phyloP scores from a whole-genome alignment of 2,113 vertebrate genomes.

The Coptodon rendalli region DNA sequence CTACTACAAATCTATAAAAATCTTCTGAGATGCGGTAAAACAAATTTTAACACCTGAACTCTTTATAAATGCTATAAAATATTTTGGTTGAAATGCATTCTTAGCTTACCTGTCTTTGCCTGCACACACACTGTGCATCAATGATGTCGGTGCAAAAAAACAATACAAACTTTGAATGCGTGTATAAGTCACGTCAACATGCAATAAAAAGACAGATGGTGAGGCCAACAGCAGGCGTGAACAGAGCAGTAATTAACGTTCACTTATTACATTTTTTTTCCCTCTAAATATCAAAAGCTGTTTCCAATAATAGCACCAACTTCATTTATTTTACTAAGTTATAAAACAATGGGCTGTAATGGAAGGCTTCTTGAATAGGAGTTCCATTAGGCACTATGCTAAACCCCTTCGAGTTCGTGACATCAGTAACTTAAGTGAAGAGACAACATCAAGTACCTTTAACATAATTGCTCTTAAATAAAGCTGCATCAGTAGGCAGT shows the following conservation, averaged over 20 bases:
- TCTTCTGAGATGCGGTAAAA: conserved; percentile 25
- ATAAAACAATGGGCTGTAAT: conserved; percentile 23
- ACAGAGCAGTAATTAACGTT: conserved; percentile 7
- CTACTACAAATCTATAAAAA: conserved; percentile 55
- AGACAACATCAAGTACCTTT: not conserved
- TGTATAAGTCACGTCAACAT: conserved; percentile 7
- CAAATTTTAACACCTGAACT: conserved; percentile 14
- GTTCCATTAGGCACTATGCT: conserved; percentile 63
- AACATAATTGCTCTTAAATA: not conserved
- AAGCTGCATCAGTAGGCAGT: not conserved
- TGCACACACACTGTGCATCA: conserved; percentile 30
- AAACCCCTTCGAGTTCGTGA: conserved; percentile 1
- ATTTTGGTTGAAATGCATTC: conserved; percentile 50
- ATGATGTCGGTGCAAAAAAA: not conserved
- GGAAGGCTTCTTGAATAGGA: conserved; percentile 14
- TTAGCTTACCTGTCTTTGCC: conserved; percentile 1
- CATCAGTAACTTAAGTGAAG: conserved; percentile 39
- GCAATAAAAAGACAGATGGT: conserved; percentile 1
- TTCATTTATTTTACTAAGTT: not conserved
- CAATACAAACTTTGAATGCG: not conserved
- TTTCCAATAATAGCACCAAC: conserved; percentile 60
- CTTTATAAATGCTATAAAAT: conserved; percentile 26
- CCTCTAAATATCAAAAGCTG: conserved; percentile 16
- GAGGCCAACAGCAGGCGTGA: not conserved
- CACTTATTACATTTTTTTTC: not conserved